Evolutionary conservation across 2,113 vertebrate species (phyloP), one percentile per base, ranked within the genome.

Genomic region (Ochotona princeps): DNA sequence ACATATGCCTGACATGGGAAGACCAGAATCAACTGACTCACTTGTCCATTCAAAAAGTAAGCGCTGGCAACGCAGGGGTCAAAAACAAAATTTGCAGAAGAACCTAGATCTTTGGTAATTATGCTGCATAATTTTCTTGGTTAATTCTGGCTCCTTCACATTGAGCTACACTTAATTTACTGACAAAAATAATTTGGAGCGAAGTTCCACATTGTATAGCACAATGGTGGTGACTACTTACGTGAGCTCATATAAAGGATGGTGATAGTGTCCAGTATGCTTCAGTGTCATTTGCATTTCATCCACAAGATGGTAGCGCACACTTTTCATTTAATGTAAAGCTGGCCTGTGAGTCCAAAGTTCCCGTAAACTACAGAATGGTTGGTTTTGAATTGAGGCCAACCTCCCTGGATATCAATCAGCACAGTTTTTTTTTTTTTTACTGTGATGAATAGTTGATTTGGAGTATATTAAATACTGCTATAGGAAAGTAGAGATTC

Each of bases 221-320:
- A 8, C 10, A 25, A 66, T 35, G 75, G 67, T 49, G 17, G 8
- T 25, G 60, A 69, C 2, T 8, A 14, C 28, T 32, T 0, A 1
- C 13, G n/a, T 65, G 70, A 51, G 28, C 17, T 21, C 26, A 60
- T 18, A 57, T 18, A 25, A 23, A 73, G 32, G 47, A 87, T 15
- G 61, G 18, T 4, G 61, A 15, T 1, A 6, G 25, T 60, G 28
- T 21, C 0, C 1, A 82, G 51, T 0, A 0, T 47, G 21, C 67
- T 76, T 61, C 76, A 0, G 26, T 90, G 97, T 95, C 92, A 91
- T 97, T 97, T 97, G 44, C 67, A 66, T 91, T 97, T 15, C 83
- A 83, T 92, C 98, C 98, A 98, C 98, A 83, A 96, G 98, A 97
- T 98, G 98, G 98, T 98, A 98, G 96, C 87, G 90, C 93, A 97